These are phyloP conservation scores for Alloplasta piceator DNA, from an alignment of 2,888 invertebrate genomes.

Conservation along the genomic window DNA sequence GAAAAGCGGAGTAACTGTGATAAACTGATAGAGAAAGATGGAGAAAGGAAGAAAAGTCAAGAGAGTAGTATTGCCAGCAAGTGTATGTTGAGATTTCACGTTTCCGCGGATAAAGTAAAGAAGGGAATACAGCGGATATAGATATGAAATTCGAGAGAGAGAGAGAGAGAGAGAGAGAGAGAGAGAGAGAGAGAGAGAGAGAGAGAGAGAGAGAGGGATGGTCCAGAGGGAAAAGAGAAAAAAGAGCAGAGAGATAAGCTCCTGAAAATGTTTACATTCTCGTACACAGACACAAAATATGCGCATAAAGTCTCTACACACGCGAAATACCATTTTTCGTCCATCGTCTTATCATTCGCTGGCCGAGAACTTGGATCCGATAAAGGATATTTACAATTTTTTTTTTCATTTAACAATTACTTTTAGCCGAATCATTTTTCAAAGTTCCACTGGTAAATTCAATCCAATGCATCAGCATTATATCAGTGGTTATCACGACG, in stretches of 20 bases:
- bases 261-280: slow-evolving; percentile 12
- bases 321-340: background rate
- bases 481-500: too few species aligned
- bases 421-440: too few species aligned
- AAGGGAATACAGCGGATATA: slow-evolving; percentile 24
- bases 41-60: slow-evolving; percentile 8
- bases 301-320: background rate
- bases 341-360: background rate
- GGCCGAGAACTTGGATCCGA: background rate
- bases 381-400: too few species aligned
- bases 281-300: background rate
- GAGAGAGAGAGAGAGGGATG: background rate
- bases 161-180: background rate
- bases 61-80: slow-evolving; percentile 3
- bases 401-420: too few species aligned
- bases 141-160: background rate
- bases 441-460: too few species aligned
- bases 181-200: background rate
- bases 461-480: too few species aligned
- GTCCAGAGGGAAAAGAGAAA: slow-evolving; percentile 19
- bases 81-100: slow-evolving; percentile 32
- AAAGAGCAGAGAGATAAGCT: slow-evolving; percentile 38
- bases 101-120: slow-evolving; percentile 28
- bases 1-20: slow-evolving; percentile 6
- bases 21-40: slow-evolving; percentile 18